phyloP scores from a whole-genome alignment of 2,888 invertebrate species.

The Cenopis cana region DNA sequence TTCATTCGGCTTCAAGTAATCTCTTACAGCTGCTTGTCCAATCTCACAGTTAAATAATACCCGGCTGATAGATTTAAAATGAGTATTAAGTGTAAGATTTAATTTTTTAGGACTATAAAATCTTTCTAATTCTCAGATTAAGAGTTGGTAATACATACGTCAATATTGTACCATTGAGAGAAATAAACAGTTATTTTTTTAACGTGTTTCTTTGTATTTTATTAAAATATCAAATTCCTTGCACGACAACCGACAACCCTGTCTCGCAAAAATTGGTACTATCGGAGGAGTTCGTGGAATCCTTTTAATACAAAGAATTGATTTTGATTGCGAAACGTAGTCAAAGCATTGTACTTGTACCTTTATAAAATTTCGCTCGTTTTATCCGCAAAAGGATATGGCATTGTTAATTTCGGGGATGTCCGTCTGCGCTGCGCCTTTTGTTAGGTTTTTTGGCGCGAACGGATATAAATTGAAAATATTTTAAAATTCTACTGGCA shows the following conservation, averaged over 20 bases:
- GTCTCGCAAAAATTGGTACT: constrained; percentile 57
- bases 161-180: too few species aligned
- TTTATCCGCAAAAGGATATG: constrained; percentile 43
- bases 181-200: too few species aligned
- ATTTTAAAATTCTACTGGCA: constrained; percentile 17
- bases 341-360: constrained; percentile 57
- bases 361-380: constrained; percentile 64
- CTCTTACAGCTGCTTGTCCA: too few species aligned
- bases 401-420: constrained; percentile 43
- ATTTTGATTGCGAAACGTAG: constrained; percentile 64
- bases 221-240: too few species aligned
- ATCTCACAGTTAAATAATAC: too few species aligned
- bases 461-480: constrained; percentile 18
- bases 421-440: constrained; percentile 31
- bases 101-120: too few species aligned
- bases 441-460: constrained; percentile 29
- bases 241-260: constrained; percentile 56
- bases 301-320: constrained; percentile 67
- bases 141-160: too few species aligned
- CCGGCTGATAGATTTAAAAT: too few species aligned
- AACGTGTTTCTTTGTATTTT: too few species aligned
- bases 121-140: too few species aligned
- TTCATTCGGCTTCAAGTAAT: background rate
- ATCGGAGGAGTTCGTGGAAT: constrained; percentile 59
- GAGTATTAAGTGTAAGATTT: too few species aligned